Evolutionary conservation across 2,797 vertebrate genomes (phyloP), one percentile per base, ranked within the genome.

Genomic region (Dendrocincla fuliginosa): DNA sequence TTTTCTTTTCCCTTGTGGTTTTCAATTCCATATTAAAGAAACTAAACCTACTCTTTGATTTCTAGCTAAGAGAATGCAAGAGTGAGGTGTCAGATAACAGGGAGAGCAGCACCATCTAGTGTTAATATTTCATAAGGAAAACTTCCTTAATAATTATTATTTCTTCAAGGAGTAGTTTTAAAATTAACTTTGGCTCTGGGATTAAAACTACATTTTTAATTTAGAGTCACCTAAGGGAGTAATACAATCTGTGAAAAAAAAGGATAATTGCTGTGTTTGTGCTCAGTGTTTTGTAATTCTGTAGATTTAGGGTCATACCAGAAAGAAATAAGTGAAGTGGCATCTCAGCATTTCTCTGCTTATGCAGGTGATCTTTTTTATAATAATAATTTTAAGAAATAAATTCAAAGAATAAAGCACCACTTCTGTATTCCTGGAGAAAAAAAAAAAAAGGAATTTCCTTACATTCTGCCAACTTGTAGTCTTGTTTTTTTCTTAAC

Each of bases 21-120:
- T 93, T 82, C 35, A 67, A 25, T 70, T 80, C 22, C 42, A 2
- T 46, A 19, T 69, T 70, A 47, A 75, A 76, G 35, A 49, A 73
- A 17, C 14, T 35, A 53, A 77, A 53, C 2, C 13, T 53, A 5
- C 20, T 57, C 17, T 76, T 44, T 39, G 5, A 33, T 55, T 56
- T 41, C 13, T 84, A 42, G 27, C 33, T 9, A 20, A 70, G 41
- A 25, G 47, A 49, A 25, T 67, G 28, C 27, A 33, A 1, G 42
- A 73, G 12, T n/a, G 50, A 32, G 6, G 10, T 55, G 55, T 27
- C 70, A 69, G 30, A 92, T 96, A 96, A 63, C 83, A 95, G 9
- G 92, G 96, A 84, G 42, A 65, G 76, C 80, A 96, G 96, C 96
- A 96, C 98, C 98, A 98, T 92, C 98, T 98, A 98, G 98, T 96